Conservation (phyloP, 2,113 vertebrate genomes). For the Myrmecobius fasciatus region DNA sequence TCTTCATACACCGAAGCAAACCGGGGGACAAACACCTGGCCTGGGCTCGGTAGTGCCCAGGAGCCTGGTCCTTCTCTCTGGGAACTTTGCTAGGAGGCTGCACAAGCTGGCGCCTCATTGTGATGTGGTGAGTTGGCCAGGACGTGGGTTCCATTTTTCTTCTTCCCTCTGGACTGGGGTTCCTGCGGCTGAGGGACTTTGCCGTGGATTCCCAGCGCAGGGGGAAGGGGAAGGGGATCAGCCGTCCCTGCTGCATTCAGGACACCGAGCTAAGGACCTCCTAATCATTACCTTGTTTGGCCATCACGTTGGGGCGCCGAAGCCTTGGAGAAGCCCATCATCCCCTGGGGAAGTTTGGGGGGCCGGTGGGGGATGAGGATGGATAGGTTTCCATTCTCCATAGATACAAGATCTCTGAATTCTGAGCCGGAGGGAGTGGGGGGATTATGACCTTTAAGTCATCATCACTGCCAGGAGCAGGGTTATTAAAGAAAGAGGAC, state of each 20-base stretch:
- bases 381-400: background rate
- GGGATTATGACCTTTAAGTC: background rate
- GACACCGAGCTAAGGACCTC: background rate
- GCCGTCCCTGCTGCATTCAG: background rate
- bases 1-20: background rate
- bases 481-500: constrained; percentile 69
- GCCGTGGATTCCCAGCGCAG: background rate
- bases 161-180: background rate
- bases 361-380: background rate
- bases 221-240: constrained; percentile 34
- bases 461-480: background rate
- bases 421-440: background rate
- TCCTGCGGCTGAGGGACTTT: background rate
- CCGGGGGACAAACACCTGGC: background rate
- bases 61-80: background rate
- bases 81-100: background rate
- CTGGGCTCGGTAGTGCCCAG: background rate
- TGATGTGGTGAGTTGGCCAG: constrained; percentile 1
- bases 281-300: background rate
- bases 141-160: background rate
- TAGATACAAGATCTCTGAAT: background rate
- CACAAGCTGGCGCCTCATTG: background rate
- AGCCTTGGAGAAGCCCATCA: too few relatives aligned
- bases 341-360: background rate
- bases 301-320: background rate